Conservation (phyloP, 1,140 invertebrate genomes). For the Meloidogyne exigua region DNA sequence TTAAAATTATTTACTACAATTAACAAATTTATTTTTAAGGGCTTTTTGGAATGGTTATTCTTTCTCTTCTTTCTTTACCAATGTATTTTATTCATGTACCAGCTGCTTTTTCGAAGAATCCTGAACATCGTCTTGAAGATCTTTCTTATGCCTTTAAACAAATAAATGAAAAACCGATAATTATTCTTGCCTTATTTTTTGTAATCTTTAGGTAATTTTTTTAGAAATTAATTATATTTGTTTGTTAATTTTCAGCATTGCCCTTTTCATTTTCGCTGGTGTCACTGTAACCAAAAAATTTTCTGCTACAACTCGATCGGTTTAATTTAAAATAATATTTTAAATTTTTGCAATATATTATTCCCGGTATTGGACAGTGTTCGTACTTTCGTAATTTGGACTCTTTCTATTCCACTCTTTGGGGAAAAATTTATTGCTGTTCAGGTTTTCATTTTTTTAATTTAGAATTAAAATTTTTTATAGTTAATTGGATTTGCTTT, state of each 20-base stretch:
- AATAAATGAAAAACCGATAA: conserved; percentile 41
- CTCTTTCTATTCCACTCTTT: conserved; percentile 73
- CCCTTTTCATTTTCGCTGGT: conserved; percentile 93
- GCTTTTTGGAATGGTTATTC: conserved; percentile 50
- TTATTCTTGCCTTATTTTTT: conserved; percentile 32
- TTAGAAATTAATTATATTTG: conserved; percentile 4
- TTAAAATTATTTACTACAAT: neutral
- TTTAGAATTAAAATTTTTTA: conserved; percentile 22
- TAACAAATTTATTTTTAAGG: conserved; percentile 16
- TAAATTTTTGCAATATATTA: neutral
- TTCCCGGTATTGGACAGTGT: conserved; percentile 76
- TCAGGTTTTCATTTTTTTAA: conserved; percentile 29
- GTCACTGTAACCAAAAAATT: conserved; percentile 88
- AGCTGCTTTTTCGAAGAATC: conserved; percentile 46
- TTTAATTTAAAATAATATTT: conserved; percentile 19
- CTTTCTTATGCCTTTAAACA: conserved; percentile 45
- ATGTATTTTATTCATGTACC: conserved; percentile 56
- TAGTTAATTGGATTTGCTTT: conserved; percentile 49
- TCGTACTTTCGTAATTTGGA: conserved; percentile 84
- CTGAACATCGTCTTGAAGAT: conserved; percentile 47
- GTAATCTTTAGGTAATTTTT: conserved; percentile 64
- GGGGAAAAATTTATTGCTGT: conserved; percentile 78
- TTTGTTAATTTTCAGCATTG: conserved; percentile 73
- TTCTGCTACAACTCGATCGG: conserved; percentile 47
- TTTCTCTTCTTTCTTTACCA: conserved; percentile 44